Evolutionary conservation across 1,140 invertebrate genomes (phyloP).

Genomic region (Muscidifurax raptorellus): DNA sequence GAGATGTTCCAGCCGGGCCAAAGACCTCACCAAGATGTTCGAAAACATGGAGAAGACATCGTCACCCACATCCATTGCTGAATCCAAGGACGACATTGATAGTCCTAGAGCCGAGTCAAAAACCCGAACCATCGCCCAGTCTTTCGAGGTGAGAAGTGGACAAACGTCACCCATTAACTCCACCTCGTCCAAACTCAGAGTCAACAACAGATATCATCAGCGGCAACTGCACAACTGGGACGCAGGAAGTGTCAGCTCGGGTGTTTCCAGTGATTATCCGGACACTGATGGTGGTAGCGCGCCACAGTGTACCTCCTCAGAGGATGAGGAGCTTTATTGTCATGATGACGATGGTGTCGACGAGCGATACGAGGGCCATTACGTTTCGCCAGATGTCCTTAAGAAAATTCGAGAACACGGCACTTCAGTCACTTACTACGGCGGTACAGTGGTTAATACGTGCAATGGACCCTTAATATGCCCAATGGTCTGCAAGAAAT

Average conservation of each 20-base stretch:
- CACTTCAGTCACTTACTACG: constrained; percentile 90
- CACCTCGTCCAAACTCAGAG: constrained; percentile 62
- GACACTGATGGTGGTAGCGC: constrained; percentile 74
- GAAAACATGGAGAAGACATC: constrained; percentile 66
- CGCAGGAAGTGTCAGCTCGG: constrained; percentile 75
- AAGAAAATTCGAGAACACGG: constrained; percentile 90
- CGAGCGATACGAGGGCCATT: constrained; percentile 74
- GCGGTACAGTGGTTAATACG: constrained; percentile 85
- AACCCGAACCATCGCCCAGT: constrained; percentile 69
- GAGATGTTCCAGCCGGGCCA: constrained; percentile 70
- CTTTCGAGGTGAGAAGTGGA: constrained; percentile 69
- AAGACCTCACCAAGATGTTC: constrained; percentile 70
- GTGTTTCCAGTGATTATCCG: constrained; percentile 76
- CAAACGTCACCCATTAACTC: constrained; percentile 69
- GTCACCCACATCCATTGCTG: constrained; percentile 50
- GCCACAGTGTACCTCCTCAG: constrained; percentile 68
- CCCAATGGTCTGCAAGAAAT: constrained; percentile 78
- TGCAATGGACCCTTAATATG: constrained; percentile 80
- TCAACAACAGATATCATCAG: constrained; percentile 52
- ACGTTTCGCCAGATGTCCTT: constrained; percentile 86
- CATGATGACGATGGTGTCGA: constrained; percentile 62
- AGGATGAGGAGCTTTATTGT: constrained; percentile 65
- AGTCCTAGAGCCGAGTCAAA: constrained; percentile 66
- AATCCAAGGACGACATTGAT: constrained; percentile 59
- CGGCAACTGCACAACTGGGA: constrained; percentile 71